These are phyloP conservation scores for Tringa solitaria DNA, from an alignment of 2,113 vertebrate species.

Conservation along the genomic window DNA sequence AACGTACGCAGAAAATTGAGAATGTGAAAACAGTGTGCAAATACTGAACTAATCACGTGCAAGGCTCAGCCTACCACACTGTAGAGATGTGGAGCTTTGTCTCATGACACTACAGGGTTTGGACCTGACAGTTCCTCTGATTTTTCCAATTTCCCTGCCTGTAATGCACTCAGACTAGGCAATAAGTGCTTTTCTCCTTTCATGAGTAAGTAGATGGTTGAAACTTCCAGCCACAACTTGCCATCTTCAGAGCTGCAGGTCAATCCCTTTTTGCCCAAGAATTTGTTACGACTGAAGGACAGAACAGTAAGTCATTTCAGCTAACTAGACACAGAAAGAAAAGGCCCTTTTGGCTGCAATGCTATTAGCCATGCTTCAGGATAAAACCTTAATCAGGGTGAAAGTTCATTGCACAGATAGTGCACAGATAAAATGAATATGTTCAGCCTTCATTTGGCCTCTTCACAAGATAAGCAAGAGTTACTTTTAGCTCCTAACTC, in stretches of 20 bases:
- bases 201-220: neutral
- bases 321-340: slow-evolving; percentile 15
- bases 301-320: slow-evolving; percentile 36
- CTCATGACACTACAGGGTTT: neutral
- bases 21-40: neutral
- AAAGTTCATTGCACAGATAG: slow-evolving; percentile 65
- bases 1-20: neutral
- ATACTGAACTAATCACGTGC: neutral
- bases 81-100: neutral
- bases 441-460: neutral
- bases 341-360: slow-evolving; percentile 4
- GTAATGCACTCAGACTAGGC: neutral
- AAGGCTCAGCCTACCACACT: neutral
- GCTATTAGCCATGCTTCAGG: slow-evolving; percentile 51
- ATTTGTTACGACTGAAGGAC: slow-evolving; percentile 37
- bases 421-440: slow-evolving; percentile 12
- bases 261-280: slow-evolving; percentile 38
- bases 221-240: neutral
- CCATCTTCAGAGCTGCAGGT: neutral
- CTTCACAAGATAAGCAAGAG: neutral
- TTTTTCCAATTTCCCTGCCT: neutral
- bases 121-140: neutral
- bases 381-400: slow-evolving; percentile 64
- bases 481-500: neutral
- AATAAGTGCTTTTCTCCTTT: neutral